A percentile compares a stretch with the other conserved stretches of the same genome.
phyloP scores from a whole-genome alignment of 2,888 invertebrate genomes.

The Dolichopus griseipennis region DNA sequence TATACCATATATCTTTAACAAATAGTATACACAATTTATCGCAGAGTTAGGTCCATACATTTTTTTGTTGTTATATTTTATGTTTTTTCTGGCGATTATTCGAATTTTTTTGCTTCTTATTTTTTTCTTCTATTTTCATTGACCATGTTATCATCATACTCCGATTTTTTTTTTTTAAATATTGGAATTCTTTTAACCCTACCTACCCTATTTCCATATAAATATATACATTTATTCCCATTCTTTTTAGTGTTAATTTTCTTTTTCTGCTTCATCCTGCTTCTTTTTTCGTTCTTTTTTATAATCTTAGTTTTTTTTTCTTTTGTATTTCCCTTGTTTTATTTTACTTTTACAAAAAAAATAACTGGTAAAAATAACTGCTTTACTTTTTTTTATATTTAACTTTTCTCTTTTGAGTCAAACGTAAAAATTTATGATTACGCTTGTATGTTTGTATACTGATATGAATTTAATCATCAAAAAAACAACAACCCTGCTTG shows the following conservation, averaged over 20 bases:
- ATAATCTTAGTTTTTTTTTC: background rate
- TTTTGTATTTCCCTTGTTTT: background rate
- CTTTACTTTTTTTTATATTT: background rate
- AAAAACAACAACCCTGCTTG: too few relatives aligned
- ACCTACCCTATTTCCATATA: background rate
- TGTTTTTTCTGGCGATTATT: background rate
- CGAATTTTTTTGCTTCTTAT: background rate
- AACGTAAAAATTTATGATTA: too few relatives aligned
- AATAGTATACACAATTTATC: too few relatives aligned
- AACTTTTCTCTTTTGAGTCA: background rate
- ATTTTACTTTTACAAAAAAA: background rate
- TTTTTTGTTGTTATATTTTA: background rate
- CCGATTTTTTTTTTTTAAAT: background rate
- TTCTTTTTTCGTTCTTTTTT: background rate
- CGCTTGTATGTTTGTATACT: too few relatives aligned
- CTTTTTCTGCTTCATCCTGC: background rate
- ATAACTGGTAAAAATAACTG: background rate
- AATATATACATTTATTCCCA: background rate
- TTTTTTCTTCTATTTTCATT: background rate
- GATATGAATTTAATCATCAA: too few relatives aligned
- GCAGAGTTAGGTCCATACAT: background rate
- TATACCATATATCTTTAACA: background rate
- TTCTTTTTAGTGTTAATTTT: background rate
- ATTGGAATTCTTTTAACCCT: background rate
- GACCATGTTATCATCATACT: background rate